phyloP scores from a whole-genome alignment of 2,888 invertebrate species.

The Acanthosepion pharaonis region DNA sequence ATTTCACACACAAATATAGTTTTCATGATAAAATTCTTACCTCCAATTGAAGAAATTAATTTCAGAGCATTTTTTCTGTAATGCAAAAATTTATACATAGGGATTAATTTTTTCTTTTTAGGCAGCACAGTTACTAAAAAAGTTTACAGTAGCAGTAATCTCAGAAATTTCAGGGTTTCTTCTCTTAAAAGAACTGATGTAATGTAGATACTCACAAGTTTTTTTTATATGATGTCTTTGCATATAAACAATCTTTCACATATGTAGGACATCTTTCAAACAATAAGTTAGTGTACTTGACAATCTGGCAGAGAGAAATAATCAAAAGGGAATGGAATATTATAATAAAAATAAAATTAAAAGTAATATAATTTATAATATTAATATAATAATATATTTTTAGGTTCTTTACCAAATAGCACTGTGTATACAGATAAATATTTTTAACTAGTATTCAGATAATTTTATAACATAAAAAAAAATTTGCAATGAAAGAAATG shows the following conservation, averaged over 20 bases:
- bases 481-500: no score
- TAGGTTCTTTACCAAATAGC: background rate
- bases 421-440: no score
- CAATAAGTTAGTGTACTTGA: constrained; percentile 42
- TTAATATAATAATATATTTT: background rate
- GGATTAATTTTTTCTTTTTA: background rate
- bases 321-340: background rate
- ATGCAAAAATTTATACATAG: background rate
- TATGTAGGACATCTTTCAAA: constrained; percentile 13
- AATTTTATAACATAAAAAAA: no score
- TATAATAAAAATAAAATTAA: no score
- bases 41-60: constrained; percentile 18
- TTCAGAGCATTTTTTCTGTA: constrained; percentile 7
- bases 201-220: background rate
- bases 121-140: background rate
- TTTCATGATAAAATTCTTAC: background rate
- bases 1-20: background rate
- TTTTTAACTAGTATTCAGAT: no score
- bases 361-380: background rate
- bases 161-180: background rate
- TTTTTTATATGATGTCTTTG: background rate
- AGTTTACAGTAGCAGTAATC: background rate
- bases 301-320: background rate
- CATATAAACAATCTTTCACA: background rate
- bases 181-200: background rate